Base-by-base conservation (phyloP, 2,797 vertebrate species). In the Antennarius maculatus region DNA sequence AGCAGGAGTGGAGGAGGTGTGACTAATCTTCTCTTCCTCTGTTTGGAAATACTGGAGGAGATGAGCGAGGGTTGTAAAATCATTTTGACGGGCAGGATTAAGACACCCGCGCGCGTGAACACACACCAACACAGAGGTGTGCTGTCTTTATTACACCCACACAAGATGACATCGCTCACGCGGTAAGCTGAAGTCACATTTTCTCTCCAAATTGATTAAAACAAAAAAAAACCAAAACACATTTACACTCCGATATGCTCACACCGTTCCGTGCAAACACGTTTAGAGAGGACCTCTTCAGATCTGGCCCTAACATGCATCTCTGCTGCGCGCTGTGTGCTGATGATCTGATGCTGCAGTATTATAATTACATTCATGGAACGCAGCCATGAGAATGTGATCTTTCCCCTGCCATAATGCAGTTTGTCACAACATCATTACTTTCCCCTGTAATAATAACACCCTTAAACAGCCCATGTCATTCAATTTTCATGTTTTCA, bases 1-100 rank as follows among this genome's bases (percentile, higher is more conserved):
- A 82, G 82, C 79, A 88, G 79, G 73, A 88, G 86, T 78, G 88
- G 86, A 90, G 86, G 88, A 89, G 88, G 89, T 91, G 89, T 90
- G 88, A 92, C 91, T 92, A 92, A 92, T 92, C 86, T 84, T 68
- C 80, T 90, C 88, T 90, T 90, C 88, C 88, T 92, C 83, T 84
- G 83, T 90, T 90, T 77, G 80, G 82, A 82, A 87, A 89, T 83
- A 88, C 81, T 77, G 86, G 85, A 83, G 68, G 83, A 88, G 89
- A 90, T 92, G 89, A 92, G 86, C 79, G 81, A 85, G 81, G 57
- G 71, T 87, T 90, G 88, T 88, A 90, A 90, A 92, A 93, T 91
- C 84, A 86, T 91, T 87, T 86, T 91, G 90, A 91, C 86, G 61
- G 86, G 82, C 80, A 81, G 86, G 89, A 90, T 90, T 90, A 91